These are phyloP conservation scores for Orius insidiosus DNA, from an alignment of 1,140 invertebrate species.

Conservation along the genomic window DNA sequence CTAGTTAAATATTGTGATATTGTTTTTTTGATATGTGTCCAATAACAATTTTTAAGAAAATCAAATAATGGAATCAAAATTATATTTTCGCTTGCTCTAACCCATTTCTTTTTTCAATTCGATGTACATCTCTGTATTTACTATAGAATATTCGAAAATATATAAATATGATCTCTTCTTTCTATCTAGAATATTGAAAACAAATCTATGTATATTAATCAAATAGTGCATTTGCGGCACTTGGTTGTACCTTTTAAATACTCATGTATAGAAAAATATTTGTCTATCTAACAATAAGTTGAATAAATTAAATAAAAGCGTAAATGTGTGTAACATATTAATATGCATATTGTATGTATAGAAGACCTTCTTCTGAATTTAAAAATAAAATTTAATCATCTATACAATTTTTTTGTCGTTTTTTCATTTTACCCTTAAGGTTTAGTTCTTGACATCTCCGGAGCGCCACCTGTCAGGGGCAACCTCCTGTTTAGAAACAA, in stretches of 20 bases:
- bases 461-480: too few species aligned
- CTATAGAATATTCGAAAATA: not conserved
- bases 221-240: constrained; percentile 12
- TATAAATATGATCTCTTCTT: constrained; percentile 15
- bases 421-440: not conserved
- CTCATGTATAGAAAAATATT: constrained; percentile 16
- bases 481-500: too few species aligned
- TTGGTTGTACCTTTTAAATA: constrained; percentile 16
- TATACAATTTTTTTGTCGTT: not conserved
- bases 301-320: constrained; percentile 9
- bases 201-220: constrained; percentile 1
- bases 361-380: constrained; percentile 8
- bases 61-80: constrained; percentile 15
- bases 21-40: constrained; percentile 8
- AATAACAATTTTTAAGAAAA: constrained; percentile 5
- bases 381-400: constrained; percentile 10
- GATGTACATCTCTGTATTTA: constrained; percentile 4
- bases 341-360: constrained; percentile 9
- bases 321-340: constrained; percentile 17
- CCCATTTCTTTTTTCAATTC: too few species aligned
- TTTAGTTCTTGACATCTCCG: too few species aligned
- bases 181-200: constrained; percentile 8
- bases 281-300: constrained; percentile 9
- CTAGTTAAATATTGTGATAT: constrained; percentile 16
- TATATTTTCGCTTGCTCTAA: not conserved